phyloP scores from a whole-genome alignment of 2,113 vertebrate genomes.

The Hydrolagus affinis region DNA sequence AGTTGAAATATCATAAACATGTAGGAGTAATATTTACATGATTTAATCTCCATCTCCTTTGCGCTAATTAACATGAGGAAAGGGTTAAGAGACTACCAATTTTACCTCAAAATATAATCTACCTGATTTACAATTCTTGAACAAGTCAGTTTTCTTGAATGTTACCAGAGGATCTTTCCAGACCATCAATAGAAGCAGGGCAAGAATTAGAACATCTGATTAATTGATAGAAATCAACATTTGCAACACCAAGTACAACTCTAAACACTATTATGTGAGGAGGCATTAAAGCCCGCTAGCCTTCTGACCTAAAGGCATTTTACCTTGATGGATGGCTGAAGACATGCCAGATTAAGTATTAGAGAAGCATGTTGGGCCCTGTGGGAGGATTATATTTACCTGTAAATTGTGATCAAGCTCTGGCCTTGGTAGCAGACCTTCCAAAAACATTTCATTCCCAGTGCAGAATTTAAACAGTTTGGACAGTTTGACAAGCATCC shows the following conservation, averaged over 20 bases:
- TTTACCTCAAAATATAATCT: neutral
- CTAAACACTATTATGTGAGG: neutral
- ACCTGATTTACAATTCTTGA: neutral
- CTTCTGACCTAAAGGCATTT: constrained; percentile 31
- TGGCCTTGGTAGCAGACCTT: neutral
- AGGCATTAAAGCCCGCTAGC: neutral
- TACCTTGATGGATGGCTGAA: neutral
- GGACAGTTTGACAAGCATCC: constrained; percentile 37
- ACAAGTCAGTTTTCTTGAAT: neutral
- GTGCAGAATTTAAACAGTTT: constrained; percentile 34
- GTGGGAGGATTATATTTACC: constrained; percentile 27
- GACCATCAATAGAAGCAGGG: too few species aligned
- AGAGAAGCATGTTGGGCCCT: constrained; percentile 25
- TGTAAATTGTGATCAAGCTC: neutral
- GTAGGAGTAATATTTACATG: neutral
- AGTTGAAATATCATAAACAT: neutral
- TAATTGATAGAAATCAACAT: constrained; percentile 34
- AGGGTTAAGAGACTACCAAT: too few species aligned
- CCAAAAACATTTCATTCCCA: constrained; percentile 23
- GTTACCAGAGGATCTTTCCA: neutral
- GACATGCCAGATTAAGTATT: constrained; percentile 27
- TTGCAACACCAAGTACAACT: constrained; percentile 19
- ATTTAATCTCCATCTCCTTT: too few species aligned
- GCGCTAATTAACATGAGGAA: too few species aligned
- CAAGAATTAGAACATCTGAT: constrained; percentile 38